A percentile compares a stretch with the other conserved stretches of the same genome.
Conservation (phyloP, 2,888 invertebrate species). For the Sturmia bella region DNA sequence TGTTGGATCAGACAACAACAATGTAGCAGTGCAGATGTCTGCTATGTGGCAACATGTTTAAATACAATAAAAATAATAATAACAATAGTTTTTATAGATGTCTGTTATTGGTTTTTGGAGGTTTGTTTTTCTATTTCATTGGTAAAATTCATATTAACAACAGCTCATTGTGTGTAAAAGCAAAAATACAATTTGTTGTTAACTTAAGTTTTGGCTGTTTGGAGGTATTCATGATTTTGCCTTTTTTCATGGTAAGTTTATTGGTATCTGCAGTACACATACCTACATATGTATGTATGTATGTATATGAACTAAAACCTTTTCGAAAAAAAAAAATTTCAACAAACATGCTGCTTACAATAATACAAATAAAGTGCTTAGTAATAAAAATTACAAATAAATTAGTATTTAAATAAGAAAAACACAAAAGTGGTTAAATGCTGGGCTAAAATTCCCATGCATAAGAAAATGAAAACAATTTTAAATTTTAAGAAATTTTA, state of each 20-base stretch:
- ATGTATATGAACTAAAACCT: slow-evolving; percentile 58
- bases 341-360: slow-evolving; percentile 33
- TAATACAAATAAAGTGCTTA: slow-evolving; percentile 29
- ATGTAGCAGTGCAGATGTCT: slow-evolving; percentile 39
- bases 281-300: background rate
- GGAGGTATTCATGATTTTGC: slow-evolving; percentile 20
- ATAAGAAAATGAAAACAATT: background rate
- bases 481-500: slow-evolving; percentile 29
- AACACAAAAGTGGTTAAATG: background rate
- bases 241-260: slow-evolving; percentile 3
- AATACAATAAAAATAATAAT: slow-evolving; percentile 30
- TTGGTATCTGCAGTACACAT: background rate
- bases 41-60: slow-evolving; percentile 26
- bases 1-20: slow-evolving; percentile 34
- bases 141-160: slow-evolving; percentile 28
- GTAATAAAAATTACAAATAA: slow-evolving; percentile 45
- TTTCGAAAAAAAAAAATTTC: slow-evolving; percentile 16
- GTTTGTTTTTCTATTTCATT: slow-evolving; percentile 14
- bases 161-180: slow-evolving; percentile 1
- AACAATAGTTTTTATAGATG: slow-evolving; percentile 48
- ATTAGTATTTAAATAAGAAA: slow-evolving; percentile 30
- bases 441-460: slow-evolving; percentile 34
- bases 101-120: slow-evolving; percentile 42
- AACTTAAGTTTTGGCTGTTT: slow-evolving; percentile 43
- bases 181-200: slow-evolving; percentile 17